Evolutionary conservation across 2,888 invertebrate genomes (phyloP).

Genomic region (Epistrophella euchroma): DNA sequence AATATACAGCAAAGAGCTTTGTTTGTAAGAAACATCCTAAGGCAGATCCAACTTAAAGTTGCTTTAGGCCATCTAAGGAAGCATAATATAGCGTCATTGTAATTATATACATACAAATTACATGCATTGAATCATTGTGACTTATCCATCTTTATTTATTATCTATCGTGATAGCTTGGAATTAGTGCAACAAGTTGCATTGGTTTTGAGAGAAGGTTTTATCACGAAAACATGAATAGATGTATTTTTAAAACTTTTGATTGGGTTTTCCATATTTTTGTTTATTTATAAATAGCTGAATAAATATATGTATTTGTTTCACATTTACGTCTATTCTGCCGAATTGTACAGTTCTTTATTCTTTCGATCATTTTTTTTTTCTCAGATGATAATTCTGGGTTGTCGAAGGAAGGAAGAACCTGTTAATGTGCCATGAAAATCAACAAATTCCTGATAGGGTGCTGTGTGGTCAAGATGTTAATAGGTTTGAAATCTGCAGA

Average conservation of each 20-base stretch:
- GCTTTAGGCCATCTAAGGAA: neutral
- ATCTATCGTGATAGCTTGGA: slow-evolving; percentile 3
- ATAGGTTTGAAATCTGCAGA: too few species aligned
- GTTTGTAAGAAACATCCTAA: neutral
- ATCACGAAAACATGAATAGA: slow-evolving; percentile 1
- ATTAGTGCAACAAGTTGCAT: slow-evolving; percentile 10
- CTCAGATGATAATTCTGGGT: too few species aligned
- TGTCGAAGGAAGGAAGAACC: too few species aligned
- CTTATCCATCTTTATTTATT: neutral
- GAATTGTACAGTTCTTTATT: too few species aligned
- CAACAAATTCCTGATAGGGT: too few species aligned
- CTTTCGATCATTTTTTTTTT: too few species aligned
- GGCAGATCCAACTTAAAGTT: neutral
- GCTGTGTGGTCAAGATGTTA: too few species aligned
- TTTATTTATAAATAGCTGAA: too few species aligned
- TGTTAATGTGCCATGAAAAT: too few species aligned
- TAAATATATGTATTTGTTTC: too few species aligned
- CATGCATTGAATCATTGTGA: neutral
- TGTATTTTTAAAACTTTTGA: neutral
- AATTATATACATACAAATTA: neutral
- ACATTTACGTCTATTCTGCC: too few species aligned
- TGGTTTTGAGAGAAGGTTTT: neutral
- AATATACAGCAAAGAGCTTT: neutral
- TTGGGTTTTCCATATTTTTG: too few species aligned
- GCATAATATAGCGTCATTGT: slow-evolving; percentile 3